phyloP scores from a whole-genome alignment of 1,140 invertebrate genomes.

The Euschistus heros region DNA sequence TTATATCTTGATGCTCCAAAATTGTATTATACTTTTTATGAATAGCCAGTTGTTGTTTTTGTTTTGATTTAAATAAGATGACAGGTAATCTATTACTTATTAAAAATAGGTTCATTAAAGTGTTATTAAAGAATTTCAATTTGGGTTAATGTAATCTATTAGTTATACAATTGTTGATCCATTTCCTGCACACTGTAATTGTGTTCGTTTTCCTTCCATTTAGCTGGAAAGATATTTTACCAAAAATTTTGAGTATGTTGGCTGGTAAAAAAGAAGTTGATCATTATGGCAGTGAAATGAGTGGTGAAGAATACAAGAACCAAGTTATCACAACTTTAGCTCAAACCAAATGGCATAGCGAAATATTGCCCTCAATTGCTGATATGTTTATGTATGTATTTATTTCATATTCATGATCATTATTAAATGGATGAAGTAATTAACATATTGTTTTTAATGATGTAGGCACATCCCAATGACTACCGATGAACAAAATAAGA shows the following conservation, averaged over 20 bases:
- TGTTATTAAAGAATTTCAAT: no score
- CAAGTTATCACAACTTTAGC: slow-evolving; percentile 38
- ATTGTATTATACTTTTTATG: no score
- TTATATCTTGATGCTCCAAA: no score
- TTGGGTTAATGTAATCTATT: no score
- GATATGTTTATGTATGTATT: slow-evolving; percentile 40
- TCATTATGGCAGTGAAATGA: slow-evolving; percentile 34
- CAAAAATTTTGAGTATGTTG: slow-evolving; percentile 37
- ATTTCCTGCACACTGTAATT: no score
- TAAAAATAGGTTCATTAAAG: no score
- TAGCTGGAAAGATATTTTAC: slow-evolving; percentile 42
- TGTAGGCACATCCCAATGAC: slow-evolving; percentile 32
- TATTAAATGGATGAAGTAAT: no score
- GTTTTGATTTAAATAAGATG: no score
- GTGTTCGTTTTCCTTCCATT: background rate
- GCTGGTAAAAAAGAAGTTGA: slow-evolving; percentile 37
- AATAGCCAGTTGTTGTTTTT: no score
- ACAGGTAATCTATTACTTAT: no score
- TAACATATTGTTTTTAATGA: slow-evolving; percentile 32
- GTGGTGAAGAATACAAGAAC: slow-evolving; percentile 39
- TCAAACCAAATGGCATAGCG: slow-evolving; percentile 34
- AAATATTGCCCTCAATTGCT: slow-evolving; percentile 36
- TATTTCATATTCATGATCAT: background rate
- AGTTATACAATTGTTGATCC: no score
- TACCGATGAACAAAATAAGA: slow-evolving; percentile 35